Base-by-base conservation (phyloP, 2,797 vertebrate species). In the Chaetophractus vellerosus region DNA sequence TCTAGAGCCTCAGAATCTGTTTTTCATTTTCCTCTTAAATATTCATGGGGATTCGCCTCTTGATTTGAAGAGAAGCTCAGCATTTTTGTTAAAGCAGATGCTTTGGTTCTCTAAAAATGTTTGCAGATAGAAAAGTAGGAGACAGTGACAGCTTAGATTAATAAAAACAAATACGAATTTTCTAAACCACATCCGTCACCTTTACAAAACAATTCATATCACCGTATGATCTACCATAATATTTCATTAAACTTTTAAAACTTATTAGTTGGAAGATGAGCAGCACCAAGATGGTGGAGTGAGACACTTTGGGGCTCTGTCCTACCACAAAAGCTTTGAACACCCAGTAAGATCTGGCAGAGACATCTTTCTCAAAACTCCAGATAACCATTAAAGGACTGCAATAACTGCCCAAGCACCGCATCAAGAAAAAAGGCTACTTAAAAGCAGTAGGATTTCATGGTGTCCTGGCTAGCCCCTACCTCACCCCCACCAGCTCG, bases 11-110 rank as follows among this genome's bases (percentile, higher is more conserved):
- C 64, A 50, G 69, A 41, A 33, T 11, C 31, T 38, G 0, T 38
- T 76, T 88, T 81, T 26, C n/a, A 52, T 91, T 76, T 84, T 81
- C 26, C 59, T 38, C 15, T 57, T 92, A 41, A 45, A 41, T 88
- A 41, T 78, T 33, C 21, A 33, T 19, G 36, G 1, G 11, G 52
- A 4, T 79, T 41, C 9, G 8, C 68, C 66, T 55, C 68, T 84
- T 71, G 24, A 55, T 19, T 21, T 21, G 16, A 57, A 52, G 31
- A 79, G 36, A 69, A 69, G 21, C 24, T 75, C n/a, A 11, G 68
- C 18, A 18, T 36, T 83, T n/a, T 31, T 72, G 15, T 79, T 48
- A 6, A 74, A 48, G 33, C 38, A 66, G 5, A 69, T 48, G 24
- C 10, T 75, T 48, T 83, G 55, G 26, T 80, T 91, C 64, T 78